Evolutionary conservation across 2,888 invertebrate genomes (phyloP), one percentile per base, ranked within the genome.

Genomic region (Phengaris arion): DNA sequence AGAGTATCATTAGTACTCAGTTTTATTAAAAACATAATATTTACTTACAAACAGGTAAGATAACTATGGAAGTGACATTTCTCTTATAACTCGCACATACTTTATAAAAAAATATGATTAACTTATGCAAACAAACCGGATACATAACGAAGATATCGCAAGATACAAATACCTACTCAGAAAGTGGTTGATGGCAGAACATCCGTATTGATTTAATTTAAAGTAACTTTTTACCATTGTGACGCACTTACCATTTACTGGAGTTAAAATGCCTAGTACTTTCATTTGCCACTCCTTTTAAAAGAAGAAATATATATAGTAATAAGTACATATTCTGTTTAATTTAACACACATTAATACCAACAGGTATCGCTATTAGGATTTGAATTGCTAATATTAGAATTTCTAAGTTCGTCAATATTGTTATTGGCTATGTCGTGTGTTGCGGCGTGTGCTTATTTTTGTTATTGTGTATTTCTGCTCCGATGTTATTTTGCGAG

Each of bases 391-490:
- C 72, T 54, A 72, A 72, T 72, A 52, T 72, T 70, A 72, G 72
- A 72, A 35, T 72, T 6, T 51, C 6, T 54, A 72, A 51, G 51
- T 72, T 72, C 35, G 72, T 80, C 79, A 81, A 79, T 79, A 75
- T 76, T 80, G 77, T 79, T 78, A 77, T 77, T 79, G 82, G 82
- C 82, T 51, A 81, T 51, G 35, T 72, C 72, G 52, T 52, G 48
- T 48, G 68, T 45, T 82, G 81, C 80, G 79, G 81, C 83, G 82
- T 82, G 82, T 79, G 79, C 80, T 78, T 83, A 81, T 85, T 82
- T 84, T 82, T 75, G 78, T 77, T 87, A 86, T 87, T 87, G 86
- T 81, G 76, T 85, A 82, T 85, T 80, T 83, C 83, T 79, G 82
- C 83, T 83, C 82, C 85, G 86, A 85, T 83, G 87, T 83, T 72